Evolutionary conservation across 1,140 invertebrate species (phyloP).

Genomic region (Probaryconus sp.): DNA sequence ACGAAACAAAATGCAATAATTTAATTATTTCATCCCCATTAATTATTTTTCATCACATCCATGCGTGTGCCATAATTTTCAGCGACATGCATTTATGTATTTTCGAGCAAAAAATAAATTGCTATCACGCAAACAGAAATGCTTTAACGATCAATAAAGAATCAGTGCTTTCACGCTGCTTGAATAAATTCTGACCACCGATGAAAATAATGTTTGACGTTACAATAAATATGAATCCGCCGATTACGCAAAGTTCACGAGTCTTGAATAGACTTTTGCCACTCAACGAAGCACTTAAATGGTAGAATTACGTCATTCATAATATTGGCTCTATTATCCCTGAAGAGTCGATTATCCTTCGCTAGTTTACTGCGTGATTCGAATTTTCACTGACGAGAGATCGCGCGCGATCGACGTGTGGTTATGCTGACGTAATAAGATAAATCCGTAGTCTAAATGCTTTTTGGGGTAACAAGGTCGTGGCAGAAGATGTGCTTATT

Average conservation of each 20-base stretch:
- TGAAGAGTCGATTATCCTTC: constrained; percentile 54
- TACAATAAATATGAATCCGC: constrained; percentile 11
- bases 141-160: too few relatives aligned
- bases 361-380: constrained; percentile 62
- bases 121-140: too few relatives aligned
- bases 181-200: constrained; percentile 16
- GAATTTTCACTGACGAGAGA: constrained; percentile 47
- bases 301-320: constrained; percentile 36
- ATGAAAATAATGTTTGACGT: constrained; percentile 24
- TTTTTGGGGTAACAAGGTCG: constrained; percentile 63
- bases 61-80: too few relatives aligned
- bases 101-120: too few relatives aligned
- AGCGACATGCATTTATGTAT: too few relatives aligned
- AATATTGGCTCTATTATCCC: constrained; percentile 51
- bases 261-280: constrained; percentile 33
- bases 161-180: too few relatives aligned
- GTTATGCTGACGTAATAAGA: constrained; percentile 58
- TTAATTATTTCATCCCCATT: too few relatives aligned
- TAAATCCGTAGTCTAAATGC: constrained; percentile 54
- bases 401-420: constrained; percentile 29
- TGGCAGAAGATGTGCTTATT: constrained; percentile 57
- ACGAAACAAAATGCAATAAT: too few relatives aligned
- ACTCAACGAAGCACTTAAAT: constrained; percentile 14
- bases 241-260: constrained; percentile 4
- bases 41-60: too few relatives aligned